phyloP scores from a whole-genome alignment of 2,888 invertebrate genomes.

The Acleris holmiana region DNA sequence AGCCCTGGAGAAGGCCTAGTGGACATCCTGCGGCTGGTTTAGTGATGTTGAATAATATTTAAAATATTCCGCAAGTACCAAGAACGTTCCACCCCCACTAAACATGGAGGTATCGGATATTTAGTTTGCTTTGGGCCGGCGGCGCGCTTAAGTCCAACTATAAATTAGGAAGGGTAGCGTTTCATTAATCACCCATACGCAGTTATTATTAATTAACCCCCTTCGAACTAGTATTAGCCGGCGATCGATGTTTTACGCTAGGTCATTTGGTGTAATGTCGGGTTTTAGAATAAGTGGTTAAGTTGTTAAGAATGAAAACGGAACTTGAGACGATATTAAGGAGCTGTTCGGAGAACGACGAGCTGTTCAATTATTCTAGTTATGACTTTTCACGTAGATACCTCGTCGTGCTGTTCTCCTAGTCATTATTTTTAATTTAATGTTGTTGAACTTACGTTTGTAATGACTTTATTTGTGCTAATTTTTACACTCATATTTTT shows the following conservation, averaged over 20 bases:
- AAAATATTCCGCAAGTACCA: slow-evolving; percentile 52
- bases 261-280: slow-evolving; percentile 54
- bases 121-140: slow-evolving; percentile 83
- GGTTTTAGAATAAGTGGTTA: slow-evolving; percentile 49
- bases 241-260: slow-evolving; percentile 58
- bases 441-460: no score
- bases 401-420: no score
- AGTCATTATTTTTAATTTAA: no score
- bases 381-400: no score
- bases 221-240: slow-evolving; percentile 79
- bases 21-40: no score
- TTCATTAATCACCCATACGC: slow-evolving; percentile 85
- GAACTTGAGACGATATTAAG: no score
- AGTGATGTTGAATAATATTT: background rate
- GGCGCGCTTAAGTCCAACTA: slow-evolving; percentile 81
- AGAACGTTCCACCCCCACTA: slow-evolving; percentile 50
- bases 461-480: no score
- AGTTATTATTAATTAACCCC: slow-evolving; percentile 85
- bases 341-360: no score
- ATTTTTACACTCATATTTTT: no score
- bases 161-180: slow-evolving; percentile 85
- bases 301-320: no score
- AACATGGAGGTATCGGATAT: slow-evolving; percentile 84
- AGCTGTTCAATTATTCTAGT: no score
- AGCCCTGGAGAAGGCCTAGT: no score